A percentile compares a stretch with the other conserved stretches of the same genome.
Evolutionary conservation across 2,797 vertebrate species (phyloP).

Genomic region (Sternarchorhynchus goeldii): DNA sequence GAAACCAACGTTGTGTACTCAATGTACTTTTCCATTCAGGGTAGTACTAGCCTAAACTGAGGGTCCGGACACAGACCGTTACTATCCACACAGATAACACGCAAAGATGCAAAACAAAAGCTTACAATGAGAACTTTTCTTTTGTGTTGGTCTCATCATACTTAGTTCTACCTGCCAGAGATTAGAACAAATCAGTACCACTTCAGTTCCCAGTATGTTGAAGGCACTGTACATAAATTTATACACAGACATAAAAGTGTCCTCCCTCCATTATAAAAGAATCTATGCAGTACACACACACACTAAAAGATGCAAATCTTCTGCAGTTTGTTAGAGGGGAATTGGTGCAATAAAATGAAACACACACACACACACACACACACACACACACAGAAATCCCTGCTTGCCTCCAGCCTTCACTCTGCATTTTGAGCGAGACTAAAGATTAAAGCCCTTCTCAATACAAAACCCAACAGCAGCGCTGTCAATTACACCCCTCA

Average conservation of each 20-base stretch:
- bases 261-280: constrained; percentile 1
- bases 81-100: neutral
- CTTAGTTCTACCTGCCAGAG: neutral
- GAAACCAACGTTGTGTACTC: no score
- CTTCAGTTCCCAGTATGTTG: neutral
- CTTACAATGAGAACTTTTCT: neutral
- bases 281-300: constrained; percentile 23
- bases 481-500: constrained; percentile 73
- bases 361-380: constrained; percentile 31
- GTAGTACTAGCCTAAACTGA: no score
- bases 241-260: no score
- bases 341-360: constrained; percentile 27
- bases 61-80: no score
- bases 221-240: no score
- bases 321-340: constrained; percentile 43
- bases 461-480: constrained; percentile 64
- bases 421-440: constrained; percentile 73
- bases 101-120: no score
- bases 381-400: constrained; percentile 53
- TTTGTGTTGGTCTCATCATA: neutral
- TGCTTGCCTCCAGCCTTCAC: constrained; percentile 64
- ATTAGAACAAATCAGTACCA: neutral
- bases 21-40: no score
- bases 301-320: constrained; percentile 41
- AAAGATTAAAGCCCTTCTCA: constrained; percentile 77